Evolutionary conservation across 2,113 vertebrate genomes (phyloP).

Genomic region (Toxotes jaculatrix): DNA sequence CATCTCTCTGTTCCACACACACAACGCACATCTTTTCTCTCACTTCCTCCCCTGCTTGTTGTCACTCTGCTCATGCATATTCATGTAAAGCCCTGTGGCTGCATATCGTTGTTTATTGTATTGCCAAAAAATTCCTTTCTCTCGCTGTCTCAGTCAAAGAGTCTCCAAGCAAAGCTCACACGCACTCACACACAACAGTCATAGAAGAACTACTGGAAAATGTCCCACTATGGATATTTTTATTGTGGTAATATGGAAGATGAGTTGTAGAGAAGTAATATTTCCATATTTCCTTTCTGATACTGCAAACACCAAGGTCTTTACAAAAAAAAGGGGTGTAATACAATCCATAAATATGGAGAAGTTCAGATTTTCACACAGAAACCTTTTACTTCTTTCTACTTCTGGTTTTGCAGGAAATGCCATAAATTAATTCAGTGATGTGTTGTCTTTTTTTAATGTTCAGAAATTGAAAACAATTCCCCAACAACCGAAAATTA

Average conservation of each 20-base stretch:
- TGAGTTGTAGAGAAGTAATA: neutral
- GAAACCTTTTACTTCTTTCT: neutral
- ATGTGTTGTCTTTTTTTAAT: neutral
- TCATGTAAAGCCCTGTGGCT: conserved; percentile 37
- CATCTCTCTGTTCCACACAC: neutral
- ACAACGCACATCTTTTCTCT: neutral
- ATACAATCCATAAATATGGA: neutral
- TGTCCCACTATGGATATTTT: conserved; percentile 13
- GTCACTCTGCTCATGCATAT: conserved; percentile 55
- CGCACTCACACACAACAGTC: conserved; percentile 22
- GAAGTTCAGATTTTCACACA: neutral
- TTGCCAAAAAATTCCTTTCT: conserved; percentile 36
- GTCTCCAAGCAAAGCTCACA: conserved; percentile 10
- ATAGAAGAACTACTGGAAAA: conserved; percentile 18
- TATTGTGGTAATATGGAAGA: neutral
- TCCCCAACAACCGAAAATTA: conserved; percentile 1
- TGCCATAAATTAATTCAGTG: neutral
- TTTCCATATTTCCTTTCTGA: neutral
- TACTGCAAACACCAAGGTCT: neutral
- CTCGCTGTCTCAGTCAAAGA: neutral
- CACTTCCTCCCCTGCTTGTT: conserved; percentile 17
- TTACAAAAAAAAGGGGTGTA: neutral
- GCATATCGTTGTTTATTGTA: conserved; percentile 47
- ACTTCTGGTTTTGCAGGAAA: neutral
- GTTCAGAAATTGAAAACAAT: conserved; percentile 10